Conservation (phyloP, 2,113 vertebrate species). For the Phylloscopus whistleri region DNA sequence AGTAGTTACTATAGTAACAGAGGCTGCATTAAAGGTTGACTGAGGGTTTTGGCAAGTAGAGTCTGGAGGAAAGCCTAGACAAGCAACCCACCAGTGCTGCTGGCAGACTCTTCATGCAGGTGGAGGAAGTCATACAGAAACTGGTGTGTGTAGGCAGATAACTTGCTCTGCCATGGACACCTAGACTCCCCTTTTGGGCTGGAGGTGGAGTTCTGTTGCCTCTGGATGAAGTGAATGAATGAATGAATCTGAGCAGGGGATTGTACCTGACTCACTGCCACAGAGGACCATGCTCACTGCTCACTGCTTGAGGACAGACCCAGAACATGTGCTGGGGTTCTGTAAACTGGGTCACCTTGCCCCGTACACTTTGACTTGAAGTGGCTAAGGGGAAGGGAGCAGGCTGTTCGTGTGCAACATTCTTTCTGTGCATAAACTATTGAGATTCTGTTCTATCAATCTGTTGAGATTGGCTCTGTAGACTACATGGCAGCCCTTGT, state of each 20-base stretch:
- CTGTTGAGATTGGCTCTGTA: background rate
- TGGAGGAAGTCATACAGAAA: conserved; percentile 32
- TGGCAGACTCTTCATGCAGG: conserved; percentile 17
- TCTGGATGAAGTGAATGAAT: background rate
- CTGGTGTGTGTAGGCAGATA: background rate
- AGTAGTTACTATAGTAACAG: background rate
- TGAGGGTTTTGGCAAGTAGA: background rate
- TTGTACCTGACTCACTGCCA: background rate
- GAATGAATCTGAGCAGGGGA: background rate
- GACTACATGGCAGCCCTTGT: background rate
- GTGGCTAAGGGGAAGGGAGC: background rate
- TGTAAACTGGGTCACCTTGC: background rate
- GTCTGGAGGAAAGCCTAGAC: background rate
- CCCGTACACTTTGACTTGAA: background rate
- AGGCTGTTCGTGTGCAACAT: background rate
- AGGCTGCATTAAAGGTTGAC: background rate
- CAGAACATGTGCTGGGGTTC: background rate
- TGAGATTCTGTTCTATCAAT: background rate
- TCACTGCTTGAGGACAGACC: background rate
- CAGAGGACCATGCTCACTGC: background rate
- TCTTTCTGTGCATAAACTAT: background rate
- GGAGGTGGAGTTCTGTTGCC: background rate
- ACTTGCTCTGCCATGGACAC: background rate
- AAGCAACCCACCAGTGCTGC: background rate
- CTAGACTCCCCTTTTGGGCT: background rate